Evolutionary conservation across 2,888 invertebrate species (phyloP), one percentile per base, ranked within the genome.

Genomic region (Nomada ferruginata): DNA sequence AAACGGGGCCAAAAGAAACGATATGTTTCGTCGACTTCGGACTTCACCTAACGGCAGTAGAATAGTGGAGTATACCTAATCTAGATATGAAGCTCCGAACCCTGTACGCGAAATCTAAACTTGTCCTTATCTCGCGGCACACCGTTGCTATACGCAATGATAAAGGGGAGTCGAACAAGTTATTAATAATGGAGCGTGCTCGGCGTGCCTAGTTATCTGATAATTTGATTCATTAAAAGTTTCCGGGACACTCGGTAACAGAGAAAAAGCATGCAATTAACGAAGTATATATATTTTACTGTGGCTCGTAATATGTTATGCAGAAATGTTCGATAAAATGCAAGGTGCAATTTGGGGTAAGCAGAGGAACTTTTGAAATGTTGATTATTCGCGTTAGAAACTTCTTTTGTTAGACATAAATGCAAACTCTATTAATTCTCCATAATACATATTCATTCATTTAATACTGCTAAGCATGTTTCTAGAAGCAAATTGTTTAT

Each of bases 141-240:
- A n/a, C 26, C 11, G 52, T 53, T 47, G 20, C 64, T 42, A 18
- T 60, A 3, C 44, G 26, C 52, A 47, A 44, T 23, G 44, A 53
- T 52, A 61, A 73, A 23, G 2, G 23, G 18, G 20, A 10, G 7
- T 42, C 29, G n/a, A 66, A 53, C 52, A 23, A 53, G 47, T 77
- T 60, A 60, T 77, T 74, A 77, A 74, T 66, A 66, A 55, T 60
- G 23, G 20, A 10, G 20, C 10, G 59, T 20, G 44, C 44, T 50
- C n/a, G 4, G 13, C 52, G 47, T 42, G 2, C 9, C 47, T 36
- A 72, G 63, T 61, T 65, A 61, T 23, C 60, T 44, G 29, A 26
- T 53, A 74, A 64, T 73, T 65, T 73, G 73, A 73, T 77, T 77
- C 60, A 77, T 77, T 74, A 74, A 66, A 77, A 74, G 53, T 74